Percentiles rank a stretch among this genome's conserved stretches.
phyloP scores from a whole-genome alignment of 2,797 vertebrate species.

The Sebastolobus altivelis region DNA sequence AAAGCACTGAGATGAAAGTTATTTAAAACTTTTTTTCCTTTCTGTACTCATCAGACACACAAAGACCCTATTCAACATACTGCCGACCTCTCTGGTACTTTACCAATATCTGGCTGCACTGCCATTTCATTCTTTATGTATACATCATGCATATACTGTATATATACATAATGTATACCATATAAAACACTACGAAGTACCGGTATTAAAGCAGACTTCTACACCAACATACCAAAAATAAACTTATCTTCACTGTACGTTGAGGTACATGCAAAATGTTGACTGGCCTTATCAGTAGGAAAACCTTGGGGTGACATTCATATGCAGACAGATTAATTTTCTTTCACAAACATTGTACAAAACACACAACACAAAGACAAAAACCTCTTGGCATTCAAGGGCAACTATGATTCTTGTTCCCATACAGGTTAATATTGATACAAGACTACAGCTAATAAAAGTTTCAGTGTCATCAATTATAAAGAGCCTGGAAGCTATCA shows the following conservation, averaged over 20 bases:
- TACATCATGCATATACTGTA: not conserved
- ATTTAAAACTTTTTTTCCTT: not conserved
- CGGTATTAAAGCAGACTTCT: conserved; percentile 7
- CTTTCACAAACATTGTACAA: not conserved
- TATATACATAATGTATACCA: not conserved
- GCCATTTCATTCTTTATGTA: not conserved
- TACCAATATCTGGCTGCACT: not conserved
- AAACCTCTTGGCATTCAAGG: conserved; percentile 10
- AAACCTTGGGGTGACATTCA: conserved; percentile 1
- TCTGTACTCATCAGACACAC: conserved; percentile 10
- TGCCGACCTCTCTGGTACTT: not conserved
- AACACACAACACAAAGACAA: conserved; percentile 6
- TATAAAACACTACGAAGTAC: not conserved
- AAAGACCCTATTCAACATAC: conserved; percentile 10
- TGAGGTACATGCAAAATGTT: conserved; percentile 21
- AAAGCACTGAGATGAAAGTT: conserved; percentile 6
- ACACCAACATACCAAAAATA: not conserved
- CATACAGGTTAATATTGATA: not conserved
- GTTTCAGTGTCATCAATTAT: not conserved
- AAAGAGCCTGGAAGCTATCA: conserved; percentile 23
- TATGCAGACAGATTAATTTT: not conserved
- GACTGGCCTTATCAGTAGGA: not conserved
- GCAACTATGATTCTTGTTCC: conserved; percentile 9
- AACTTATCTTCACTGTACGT: not conserved
- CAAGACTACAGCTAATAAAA: not conserved